Base-by-base conservation (phyloP, 1,140 invertebrate genomes). In the Listronotus oregonensis region DNA sequence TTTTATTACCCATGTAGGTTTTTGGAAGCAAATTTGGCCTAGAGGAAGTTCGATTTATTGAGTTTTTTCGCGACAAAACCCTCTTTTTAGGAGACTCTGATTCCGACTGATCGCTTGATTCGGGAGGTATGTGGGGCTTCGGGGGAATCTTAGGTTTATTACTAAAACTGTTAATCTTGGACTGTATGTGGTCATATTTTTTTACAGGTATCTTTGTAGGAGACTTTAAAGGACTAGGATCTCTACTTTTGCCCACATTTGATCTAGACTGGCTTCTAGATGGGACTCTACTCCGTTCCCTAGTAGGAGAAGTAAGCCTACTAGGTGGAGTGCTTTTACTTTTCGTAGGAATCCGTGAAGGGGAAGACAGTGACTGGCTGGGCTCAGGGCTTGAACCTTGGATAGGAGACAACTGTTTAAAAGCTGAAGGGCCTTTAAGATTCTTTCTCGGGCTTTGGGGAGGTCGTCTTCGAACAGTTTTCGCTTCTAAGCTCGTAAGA, bases 131-230 rank as follows among this genome's bases (percentile, higher is more conserved):
- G 3, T 37, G 11, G 11, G 71, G 70, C 70, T 75, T 76, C 40
- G 66, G 71, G 69, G 71, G 70, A 67, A 74, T 69, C 71, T 76
- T 74, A 9, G 76, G 69, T 72, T 74, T 78, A 72, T 74, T 78
- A 72, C 71, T 74, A 64, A 68, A 75, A 69, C 66, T 77, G 69
- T 78, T 75, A 46, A 79, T 73, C 71, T 78, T 79, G 32, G 77
- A 65, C 64, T 71, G 70, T 39, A 78, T 72, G 58, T 78, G 73
- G 64, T 68, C 68, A 51, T 78, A 78, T 50, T 66, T 72, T 34
- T 69, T 73, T 12, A 69, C 56, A 10, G 72, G 70, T 18, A 71
- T 70, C 64, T 68, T 76, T 6, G 65, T 73, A 39, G 73, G 71
- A 3, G 69, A 72, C 5, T 56, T 64, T 12, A 50, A 56, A 11